Evolutionary conservation across 2,113 vertebrate species (phyloP).

Genomic region (Prunella fulvescens): DNA sequence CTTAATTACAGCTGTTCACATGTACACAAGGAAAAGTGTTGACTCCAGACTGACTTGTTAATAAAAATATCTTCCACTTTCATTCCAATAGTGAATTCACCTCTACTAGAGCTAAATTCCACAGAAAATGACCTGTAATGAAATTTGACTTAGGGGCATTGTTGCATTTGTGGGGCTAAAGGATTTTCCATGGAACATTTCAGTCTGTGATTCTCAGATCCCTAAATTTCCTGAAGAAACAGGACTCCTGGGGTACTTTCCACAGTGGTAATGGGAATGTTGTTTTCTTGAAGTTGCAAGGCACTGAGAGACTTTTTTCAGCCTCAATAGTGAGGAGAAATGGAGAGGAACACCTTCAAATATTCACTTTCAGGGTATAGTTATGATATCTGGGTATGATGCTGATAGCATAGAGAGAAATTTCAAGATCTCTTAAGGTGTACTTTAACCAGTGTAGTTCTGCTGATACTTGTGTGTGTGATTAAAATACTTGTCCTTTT

Average conservation of each 20-base stretch:
- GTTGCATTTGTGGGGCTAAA: not conserved
- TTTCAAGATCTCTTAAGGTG: not conserved
- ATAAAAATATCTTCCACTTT: not conserved
- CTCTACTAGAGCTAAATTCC: not conserved
- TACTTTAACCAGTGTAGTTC: not conserved
- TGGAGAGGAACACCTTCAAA: not conserved
- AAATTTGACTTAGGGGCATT: not conserved
- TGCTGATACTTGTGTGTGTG: not conserved
- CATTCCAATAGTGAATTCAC: not conserved
- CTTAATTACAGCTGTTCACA: not conserved
- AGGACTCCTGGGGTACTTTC: not conserved
- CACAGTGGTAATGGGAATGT: fast-evolving
- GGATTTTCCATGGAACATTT: not conserved
- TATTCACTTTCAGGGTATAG: not conserved
- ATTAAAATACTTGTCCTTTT: not conserved
- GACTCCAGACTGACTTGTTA: not conserved
- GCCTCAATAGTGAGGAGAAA: not conserved
- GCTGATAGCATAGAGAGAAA: not conserved
- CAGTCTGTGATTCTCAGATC: not conserved
- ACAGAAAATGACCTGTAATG: not conserved
- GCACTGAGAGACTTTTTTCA: not conserved
- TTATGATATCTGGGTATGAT: not conserved
- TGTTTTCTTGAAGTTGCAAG: not conserved
- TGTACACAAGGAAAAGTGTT: not conserved
- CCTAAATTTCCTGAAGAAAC: not conserved